Percentiles rank a stretch among this genome's conserved stretches.
These are phyloP conservation scores for Pocillopora damicornis DNA, from an alignment of 64 coral and sea anemone genomes.

Conservation along the genomic window DNA sequence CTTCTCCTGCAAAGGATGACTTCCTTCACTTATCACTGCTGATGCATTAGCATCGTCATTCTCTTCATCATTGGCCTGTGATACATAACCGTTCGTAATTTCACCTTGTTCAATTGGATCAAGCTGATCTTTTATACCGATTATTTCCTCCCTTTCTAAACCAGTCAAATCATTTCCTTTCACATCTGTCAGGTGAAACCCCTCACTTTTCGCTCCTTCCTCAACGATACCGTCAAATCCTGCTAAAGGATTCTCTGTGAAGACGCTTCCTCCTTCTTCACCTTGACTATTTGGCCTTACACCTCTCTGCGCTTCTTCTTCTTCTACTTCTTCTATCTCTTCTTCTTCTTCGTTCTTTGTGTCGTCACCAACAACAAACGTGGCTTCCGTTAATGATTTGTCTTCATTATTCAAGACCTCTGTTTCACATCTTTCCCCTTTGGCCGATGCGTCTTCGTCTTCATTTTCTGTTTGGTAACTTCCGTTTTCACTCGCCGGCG, in stretches of 20 bases:
- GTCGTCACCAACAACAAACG: slow-evolving; percentile 12
- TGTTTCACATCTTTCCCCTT: background rate
- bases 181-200: background rate
- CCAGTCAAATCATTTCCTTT: background rate
- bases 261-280: background rate
- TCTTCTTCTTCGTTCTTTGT: background rate
- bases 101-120: background rate
- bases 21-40: too few species aligned
- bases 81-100: background rate
- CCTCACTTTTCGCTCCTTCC: background rate
- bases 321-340: background rate
- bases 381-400: background rate
- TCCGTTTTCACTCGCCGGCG: background rate
- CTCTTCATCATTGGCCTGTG: background rate
- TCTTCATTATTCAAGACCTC: background rate
- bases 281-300: too few species aligned
- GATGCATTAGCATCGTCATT: background rate
- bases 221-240: background rate
- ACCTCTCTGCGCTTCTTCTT: background rate
- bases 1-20: too few species aligned
- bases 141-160: background rate
- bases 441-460: background rate
- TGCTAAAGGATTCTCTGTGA: background rate
- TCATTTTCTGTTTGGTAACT: background rate
- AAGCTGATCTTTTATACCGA: background rate